Percentiles rank a stretch among this genome's conserved stretches.
These are phyloP conservation scores for Myiagra hebetior DNA, from an alignment of 2,113 vertebrate genomes.

Conservation along the genomic window DNA sequence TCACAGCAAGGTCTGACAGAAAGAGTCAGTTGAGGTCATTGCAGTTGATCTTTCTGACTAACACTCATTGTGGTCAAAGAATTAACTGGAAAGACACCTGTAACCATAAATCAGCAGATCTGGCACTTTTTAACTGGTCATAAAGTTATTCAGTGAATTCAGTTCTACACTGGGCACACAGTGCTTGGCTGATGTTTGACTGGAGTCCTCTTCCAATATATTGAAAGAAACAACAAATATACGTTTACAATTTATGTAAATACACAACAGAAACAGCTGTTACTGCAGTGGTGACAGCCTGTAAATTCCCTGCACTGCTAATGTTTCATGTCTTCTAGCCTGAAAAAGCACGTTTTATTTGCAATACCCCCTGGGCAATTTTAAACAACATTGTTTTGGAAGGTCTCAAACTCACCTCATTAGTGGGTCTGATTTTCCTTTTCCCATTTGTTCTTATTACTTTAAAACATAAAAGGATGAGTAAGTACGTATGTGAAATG, in stretches of 20 bases:
- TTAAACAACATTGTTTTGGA: not conserved
- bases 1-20: not conserved
- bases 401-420: not conserved
- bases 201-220: not conserved
- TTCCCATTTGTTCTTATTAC: not conserved
- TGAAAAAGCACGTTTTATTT: not conserved
- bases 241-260: not conserved
- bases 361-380: not conserved
- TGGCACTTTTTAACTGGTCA: not conserved
- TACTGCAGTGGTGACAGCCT: not conserved
- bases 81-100: not conserved
- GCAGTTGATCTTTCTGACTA: not conserved
- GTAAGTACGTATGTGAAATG: not conserved
- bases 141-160: not conserved
- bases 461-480: not conserved
- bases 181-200: not conserved
- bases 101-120: not conserved
- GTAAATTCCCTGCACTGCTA: not conserved
- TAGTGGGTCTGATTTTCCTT: not conserved
- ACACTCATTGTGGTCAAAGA: not conserved
- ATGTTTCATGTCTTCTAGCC: not conserved
- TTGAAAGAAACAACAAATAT: not conserved
- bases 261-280: not conserved
- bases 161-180: not conserved
- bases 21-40: not conserved